These are phyloP conservation scores for Nowickia ferox DNA, from an alignment of 2,888 invertebrate species.

Conservation along the genomic window DNA sequence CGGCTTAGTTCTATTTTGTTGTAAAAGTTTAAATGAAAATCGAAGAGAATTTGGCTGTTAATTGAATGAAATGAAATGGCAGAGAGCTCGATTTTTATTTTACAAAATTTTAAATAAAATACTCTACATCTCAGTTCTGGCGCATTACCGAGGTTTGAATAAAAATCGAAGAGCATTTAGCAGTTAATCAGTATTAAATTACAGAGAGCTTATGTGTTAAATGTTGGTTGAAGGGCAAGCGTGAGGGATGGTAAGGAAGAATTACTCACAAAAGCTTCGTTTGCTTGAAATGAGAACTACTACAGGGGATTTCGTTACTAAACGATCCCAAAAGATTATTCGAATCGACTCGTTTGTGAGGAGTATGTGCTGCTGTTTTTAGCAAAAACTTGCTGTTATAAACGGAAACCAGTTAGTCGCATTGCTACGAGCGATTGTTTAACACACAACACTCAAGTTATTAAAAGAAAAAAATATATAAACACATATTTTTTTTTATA, in stretches of 20 bases:
- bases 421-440: conserved; percentile 68
- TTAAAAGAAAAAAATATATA: neutral
- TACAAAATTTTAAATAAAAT: neutral
- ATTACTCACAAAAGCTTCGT: conserved; percentile 21
- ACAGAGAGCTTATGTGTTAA: conserved; percentile 2
- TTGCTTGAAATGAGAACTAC: conserved; percentile 2
- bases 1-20: too few species aligned
- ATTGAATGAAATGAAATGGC: too few species aligned
- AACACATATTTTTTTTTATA: conserved; percentile 1
- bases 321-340: conserved; percentile 40
- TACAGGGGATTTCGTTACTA: conserved; percentile 25
- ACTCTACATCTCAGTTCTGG: neutral
- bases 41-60: too few species aligned
- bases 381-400: conserved; percentile 74
- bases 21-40: too few species aligned
- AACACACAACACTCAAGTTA: conserved; percentile 39
- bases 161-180: conserved; percentile 27
- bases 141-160: neutral
- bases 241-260: neutral
- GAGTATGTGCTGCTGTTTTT: conserved; percentile 41
- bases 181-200: conserved; percentile 35
- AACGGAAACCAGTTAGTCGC: conserved; percentile 80
- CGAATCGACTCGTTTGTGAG: conserved; percentile 32
- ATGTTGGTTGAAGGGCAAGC: too few species aligned
- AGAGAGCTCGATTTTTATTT: too few species aligned